These are phyloP conservation scores for Calameuta filiformis DNA, from an alignment of 2,888 invertebrate species.

Conservation along the genomic window DNA sequence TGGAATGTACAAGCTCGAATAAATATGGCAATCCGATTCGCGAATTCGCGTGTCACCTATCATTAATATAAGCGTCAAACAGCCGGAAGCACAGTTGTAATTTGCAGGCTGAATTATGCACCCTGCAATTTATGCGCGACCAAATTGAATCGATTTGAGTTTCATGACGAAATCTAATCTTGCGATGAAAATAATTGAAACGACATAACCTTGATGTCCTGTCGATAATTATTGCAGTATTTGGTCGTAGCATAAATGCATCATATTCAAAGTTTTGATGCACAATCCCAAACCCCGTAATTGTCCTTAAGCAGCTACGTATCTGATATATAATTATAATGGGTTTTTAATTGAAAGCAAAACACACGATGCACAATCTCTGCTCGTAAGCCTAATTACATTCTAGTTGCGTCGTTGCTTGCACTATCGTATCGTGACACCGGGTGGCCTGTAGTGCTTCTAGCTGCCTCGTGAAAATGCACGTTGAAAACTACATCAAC, in stretches of 20 bases:
- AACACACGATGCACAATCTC: not conserved
- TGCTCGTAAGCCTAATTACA: not conserved
- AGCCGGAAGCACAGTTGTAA: too few species aligned
- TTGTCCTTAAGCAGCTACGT: not conserved
- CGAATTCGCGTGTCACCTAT: too few species aligned
- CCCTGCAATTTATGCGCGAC: too few species aligned
- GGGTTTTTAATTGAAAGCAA: not conserved
- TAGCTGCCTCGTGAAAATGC: not conserved
- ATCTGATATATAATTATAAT: not conserved
- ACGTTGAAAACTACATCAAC: slow-evolving; percentile 34
- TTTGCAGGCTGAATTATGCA: too few species aligned
- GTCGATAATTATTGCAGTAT: not conserved
- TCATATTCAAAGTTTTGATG: not conserved
- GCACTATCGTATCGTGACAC: not conserved
- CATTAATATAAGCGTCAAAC: too few species aligned
- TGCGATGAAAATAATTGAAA: too few species aligned
- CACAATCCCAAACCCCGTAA: not conserved
- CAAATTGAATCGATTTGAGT: too few species aligned
- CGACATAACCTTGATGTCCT: not conserved
- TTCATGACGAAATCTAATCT: too few species aligned
- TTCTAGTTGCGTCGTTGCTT: not conserved
- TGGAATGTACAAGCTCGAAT: too few species aligned
- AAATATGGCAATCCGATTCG: too few species aligned
- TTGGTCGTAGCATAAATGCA: not conserved
- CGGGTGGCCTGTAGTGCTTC: not conserved